Percentiles rank a stretch among this genome's conserved stretches.
phyloP scores from a whole-genome alignment of 2,888 invertebrate genomes.

The Agrilus cyanescens region DNA sequence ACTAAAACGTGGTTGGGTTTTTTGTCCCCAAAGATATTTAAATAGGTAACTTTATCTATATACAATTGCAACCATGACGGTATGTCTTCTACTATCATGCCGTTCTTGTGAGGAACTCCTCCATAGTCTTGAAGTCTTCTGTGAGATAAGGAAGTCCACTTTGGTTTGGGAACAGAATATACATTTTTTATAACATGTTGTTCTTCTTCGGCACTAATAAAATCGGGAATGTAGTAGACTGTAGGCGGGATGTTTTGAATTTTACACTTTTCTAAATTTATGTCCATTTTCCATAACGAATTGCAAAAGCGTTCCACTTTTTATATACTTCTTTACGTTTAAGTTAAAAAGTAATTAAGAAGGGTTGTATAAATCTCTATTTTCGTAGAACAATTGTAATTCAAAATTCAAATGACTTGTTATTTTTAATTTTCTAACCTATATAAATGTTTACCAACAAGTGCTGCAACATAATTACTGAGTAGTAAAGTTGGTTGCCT shows the following conservation, averaged over 20 bases:
- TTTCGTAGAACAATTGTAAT: too few species aligned
- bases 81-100: constrained; percentile 84
- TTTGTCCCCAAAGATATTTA: constrained; percentile 59
- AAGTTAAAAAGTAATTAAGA: too few species aligned
- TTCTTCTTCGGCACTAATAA: constrained; percentile 66
- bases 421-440: too few species aligned
- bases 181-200: constrained; percentile 58
- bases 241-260: constrained; percentile 44
- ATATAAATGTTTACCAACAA: too few species aligned
- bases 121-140: constrained; percentile 97
- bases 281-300: too few species aligned
- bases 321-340: too few species aligned
- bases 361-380: too few species aligned
- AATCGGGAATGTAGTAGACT: constrained; percentile 77
- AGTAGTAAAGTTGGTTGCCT: too few species aligned
- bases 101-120: constrained; percentile 84
- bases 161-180: constrained; percentile 74
- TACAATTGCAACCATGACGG: constrained; percentile 73
- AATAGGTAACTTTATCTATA: constrained; percentile 53
- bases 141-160: constrained; percentile 89
- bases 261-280: constrained; percentile 15
- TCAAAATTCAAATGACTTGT: too few species aligned
- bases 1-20: constrained; percentile 87
- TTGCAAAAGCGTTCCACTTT: too few species aligned
- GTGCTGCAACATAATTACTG: too few species aligned